Evolutionary conservation across 1,140 invertebrate genomes (phyloP).

Genomic region (Meteorus sp.): DNA sequence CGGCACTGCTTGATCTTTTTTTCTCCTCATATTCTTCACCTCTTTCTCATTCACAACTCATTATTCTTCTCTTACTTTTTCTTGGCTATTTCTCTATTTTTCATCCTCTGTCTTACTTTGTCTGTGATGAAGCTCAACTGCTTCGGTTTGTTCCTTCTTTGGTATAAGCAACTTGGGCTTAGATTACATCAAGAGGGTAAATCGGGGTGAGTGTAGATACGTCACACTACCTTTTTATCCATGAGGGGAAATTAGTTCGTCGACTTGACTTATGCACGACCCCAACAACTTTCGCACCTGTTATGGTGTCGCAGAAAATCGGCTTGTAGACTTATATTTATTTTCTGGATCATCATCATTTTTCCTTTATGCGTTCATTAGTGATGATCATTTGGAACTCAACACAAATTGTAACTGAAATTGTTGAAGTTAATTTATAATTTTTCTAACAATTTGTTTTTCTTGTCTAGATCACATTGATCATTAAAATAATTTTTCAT

Average conservation of each 20-base stretch:
- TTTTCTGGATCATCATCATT: no score
- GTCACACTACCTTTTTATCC: not conserved
- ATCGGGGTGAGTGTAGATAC: not conserved
- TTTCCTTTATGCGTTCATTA: no score
- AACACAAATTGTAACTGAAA: no score
- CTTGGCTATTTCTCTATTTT: not conserved
- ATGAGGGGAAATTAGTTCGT: constrained; percentile 12
- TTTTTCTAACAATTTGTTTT: no score
- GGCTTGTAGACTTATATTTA: constrained; percentile 1
- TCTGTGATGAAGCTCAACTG: not conserved
- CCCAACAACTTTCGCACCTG: constrained; percentile 12
- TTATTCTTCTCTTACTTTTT: constrained; percentile 10
- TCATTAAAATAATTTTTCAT: no score
- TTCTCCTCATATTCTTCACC: constrained; percentile 36
- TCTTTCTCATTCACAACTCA: constrained; percentile 26
- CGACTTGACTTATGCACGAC: constrained; percentile 15
- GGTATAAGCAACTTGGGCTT: not conserved
- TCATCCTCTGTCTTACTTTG: constrained; percentile 1
- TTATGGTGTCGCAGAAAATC: constrained; percentile 14
- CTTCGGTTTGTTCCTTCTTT: not conserved
- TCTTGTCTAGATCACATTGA: no score
- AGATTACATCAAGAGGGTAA: constrained; percentile 2
- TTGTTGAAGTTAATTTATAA: no score
- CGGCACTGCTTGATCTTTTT: constrained; percentile 55
- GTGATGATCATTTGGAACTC: no score